Evolutionary conservation across 2,888 invertebrate genomes (phyloP).

Genomic region (Tetropium fuscum): DNA sequence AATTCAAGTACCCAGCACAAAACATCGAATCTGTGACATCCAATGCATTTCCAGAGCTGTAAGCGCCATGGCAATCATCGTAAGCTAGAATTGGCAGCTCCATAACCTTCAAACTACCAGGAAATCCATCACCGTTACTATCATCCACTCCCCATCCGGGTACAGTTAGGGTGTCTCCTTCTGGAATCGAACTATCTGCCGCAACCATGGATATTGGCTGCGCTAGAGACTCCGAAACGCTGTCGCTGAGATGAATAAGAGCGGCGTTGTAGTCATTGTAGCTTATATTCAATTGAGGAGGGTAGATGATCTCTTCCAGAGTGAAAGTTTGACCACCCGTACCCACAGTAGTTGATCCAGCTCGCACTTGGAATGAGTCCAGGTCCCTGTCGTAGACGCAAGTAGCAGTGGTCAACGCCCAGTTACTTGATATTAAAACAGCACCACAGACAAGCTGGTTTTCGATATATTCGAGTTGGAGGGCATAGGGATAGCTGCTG

Average conservation of each 20-base stretch:
- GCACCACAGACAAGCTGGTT: conserved; percentile 4
- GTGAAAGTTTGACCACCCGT: background rate
- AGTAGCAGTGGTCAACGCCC: background rate
- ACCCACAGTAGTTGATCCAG: background rate
- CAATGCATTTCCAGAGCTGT: too few species aligned
- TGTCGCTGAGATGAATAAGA: background rate
- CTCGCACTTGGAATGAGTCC: background rate
- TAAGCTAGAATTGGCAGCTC: background rate
- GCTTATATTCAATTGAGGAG: background rate
- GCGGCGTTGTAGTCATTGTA: background rate
- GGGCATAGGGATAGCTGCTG: background rate
- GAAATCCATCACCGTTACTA: background rate
- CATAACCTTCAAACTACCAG: background rate
- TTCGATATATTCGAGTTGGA: conserved; percentile 1
- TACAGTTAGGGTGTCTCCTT: background rate
- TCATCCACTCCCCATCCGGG: background rate
- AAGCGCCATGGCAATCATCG: background rate
- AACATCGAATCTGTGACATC: conserved; percentile 9
- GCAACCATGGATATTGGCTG: background rate
- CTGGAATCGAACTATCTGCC: background rate
- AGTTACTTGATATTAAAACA: background rate
- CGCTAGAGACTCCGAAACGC: background rate
- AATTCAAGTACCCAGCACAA: conserved; percentile 4
- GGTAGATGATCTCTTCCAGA: background rate
- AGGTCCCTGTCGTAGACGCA: background rate